Evolutionary conservation across 2,888 invertebrate species (phyloP), one percentile per base, ranked within the genome.

Genomic region (Harpalus rufipes): DNA sequence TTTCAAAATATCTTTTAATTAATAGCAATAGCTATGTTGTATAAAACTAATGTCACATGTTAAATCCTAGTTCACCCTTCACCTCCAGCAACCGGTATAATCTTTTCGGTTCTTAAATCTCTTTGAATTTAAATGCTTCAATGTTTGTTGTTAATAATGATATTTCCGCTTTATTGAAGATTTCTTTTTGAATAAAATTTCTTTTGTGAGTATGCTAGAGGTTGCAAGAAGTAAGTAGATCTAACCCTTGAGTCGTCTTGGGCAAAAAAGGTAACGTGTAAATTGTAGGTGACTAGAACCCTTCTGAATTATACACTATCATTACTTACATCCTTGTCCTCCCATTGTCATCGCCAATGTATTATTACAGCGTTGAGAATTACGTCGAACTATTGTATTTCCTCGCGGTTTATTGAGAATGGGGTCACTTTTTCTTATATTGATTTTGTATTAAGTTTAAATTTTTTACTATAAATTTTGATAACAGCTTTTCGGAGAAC

Each of bases 281-380:
- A 74, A 74, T 74, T 74, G 41, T 41, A 74, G 72, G 72, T 74
- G 44, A 21, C 72, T 74, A 12, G 8, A 74, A 72, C 44, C 72
- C 51, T 74, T 74, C 72, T 44, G 44, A 74, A 44, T 74, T 74
- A 74, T 74, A 74, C 14, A 74, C 72, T 44, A 18, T 74, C 72
- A 74, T 74, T 74, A 74, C 72, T 74, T 74, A 41, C 14, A 44
- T 16, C 12, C n/a, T 10, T 12, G 72, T 44, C 51, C 41, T 74
- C 51, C 72, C 51, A 44, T 74, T 74, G 72, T 74, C 72, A 74
- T 74, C 72, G 72, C 16, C 72, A 44, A 8, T 44, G 44, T 74
- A 74, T 74, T 74, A 74, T 18, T 74, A 74, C 51, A 16, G 44
- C 41, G 7, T 18, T 41, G 16, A 10, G 7, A 74, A 18, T 74